A percentile compares a stretch with the other conserved stretches of the same genome.
These are phyloP conservation scores for Styela plicata DNA, from an alignment of 23 tunicate species.

Conservation along the genomic window DNA sequence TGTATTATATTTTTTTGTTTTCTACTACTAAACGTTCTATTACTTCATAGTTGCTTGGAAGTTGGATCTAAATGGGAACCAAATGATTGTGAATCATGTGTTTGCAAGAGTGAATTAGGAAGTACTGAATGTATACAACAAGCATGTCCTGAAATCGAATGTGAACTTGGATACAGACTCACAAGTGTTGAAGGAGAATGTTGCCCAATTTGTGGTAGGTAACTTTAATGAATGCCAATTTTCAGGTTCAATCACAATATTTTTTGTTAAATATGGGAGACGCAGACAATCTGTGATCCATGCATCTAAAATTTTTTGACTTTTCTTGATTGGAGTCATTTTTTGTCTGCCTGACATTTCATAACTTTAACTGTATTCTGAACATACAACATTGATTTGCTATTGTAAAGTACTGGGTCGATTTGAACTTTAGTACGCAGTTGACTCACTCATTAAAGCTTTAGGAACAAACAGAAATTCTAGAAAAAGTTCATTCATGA, in stretches of 20 bases:
- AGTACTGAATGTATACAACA: slow-evolving; percentile 44
- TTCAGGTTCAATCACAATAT: no score
- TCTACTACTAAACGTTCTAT: no score
- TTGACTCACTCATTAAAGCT: not conserved
- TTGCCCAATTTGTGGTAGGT: slow-evolving; percentile 85
- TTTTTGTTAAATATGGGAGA: no score
- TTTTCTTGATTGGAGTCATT: no score
- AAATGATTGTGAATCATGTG: slow-evolving; percentile 69
- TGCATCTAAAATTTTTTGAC: no score
- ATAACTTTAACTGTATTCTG: no score
- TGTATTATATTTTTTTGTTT: no score
- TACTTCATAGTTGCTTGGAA: slow-evolving; percentile 47
- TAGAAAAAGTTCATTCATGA: not conserved
- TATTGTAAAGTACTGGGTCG: no score
- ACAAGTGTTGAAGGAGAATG: slow-evolving; percentile 48
- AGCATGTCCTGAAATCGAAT: slow-evolving; percentile 32
- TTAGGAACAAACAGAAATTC: not conserved
- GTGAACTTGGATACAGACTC: slow-evolving; percentile 64
- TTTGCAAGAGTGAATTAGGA: slow-evolving; percentile 65
- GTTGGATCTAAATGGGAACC: slow-evolving; percentile 62
- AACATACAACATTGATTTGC: no score
- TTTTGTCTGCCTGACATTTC: no score
- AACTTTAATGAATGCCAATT: not conserved
- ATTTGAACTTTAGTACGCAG: no score
- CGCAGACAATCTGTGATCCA: no score